Percentiles rank a stretch among this genome's conserved stretches.
Conservation (phyloP, 2,113 vertebrate species). For the Regulus satrapa region DNA sequence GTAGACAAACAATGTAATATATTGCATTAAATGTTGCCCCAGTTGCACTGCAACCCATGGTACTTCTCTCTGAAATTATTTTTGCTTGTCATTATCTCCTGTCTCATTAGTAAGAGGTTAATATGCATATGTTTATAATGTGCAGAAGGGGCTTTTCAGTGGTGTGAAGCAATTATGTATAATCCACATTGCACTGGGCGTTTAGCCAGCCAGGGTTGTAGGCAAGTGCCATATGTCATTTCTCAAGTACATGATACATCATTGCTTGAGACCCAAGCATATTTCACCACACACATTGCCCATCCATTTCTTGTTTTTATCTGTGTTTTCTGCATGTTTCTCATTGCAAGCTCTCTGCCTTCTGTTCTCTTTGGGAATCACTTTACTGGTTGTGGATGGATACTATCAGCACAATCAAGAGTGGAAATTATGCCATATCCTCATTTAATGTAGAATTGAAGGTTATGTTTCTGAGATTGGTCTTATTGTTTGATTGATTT, state of each 20-base stretch:
- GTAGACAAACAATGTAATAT: neutral
- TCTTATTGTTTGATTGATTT: no score
- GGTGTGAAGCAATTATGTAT: conserved; percentile 32
- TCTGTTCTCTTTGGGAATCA: conserved; percentile 16
- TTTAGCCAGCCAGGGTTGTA: conserved; percentile 34
- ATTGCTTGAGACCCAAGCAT: neutral
- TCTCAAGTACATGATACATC: neutral
- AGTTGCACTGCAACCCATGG: neutral
- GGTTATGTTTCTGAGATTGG: neutral
- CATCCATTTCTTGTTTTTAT: neutral
- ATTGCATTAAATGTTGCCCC: neutral
- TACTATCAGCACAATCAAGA: neutral
- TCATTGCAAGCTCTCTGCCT: neutral
- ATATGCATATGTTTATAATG: conserved; percentile 1
- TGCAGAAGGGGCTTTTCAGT: conserved; percentile 17
- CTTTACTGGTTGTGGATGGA: neutral
- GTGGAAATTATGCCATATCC: neutral
- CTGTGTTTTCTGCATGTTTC: conserved; percentile 13
- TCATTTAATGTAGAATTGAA: neutral
- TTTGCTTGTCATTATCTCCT: neutral
- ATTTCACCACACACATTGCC: conserved; percentile 22
- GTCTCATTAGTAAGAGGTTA: neutral
- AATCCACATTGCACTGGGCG: neutral
- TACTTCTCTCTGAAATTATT: neutral
- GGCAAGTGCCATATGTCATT: conserved; percentile 54